phyloP scores from a whole-genome alignment of 1,140 invertebrate species.

The Ceratosolen solmsi region DNA sequence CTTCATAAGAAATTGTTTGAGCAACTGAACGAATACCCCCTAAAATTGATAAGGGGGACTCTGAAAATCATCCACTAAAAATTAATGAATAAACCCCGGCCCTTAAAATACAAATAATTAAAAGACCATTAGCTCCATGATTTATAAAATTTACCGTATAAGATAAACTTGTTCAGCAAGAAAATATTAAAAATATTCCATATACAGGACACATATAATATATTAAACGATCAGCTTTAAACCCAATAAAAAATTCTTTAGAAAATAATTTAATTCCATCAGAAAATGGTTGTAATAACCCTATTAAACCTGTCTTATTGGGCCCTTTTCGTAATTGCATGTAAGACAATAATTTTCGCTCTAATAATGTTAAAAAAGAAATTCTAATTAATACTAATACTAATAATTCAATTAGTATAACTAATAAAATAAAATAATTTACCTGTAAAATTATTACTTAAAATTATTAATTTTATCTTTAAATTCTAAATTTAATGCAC shows the following conservation, averaged over 20 bases:
- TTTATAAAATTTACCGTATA: neutral
- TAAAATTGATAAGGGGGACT: neutral
- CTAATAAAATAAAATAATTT: constrained; percentile 3
- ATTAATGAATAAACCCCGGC: neutral
- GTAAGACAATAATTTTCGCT: constrained; percentile 76
- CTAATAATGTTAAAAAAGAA: constrained; percentile 80
- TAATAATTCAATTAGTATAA: constrained; percentile 70
- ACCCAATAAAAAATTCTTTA: constrained; percentile 76
- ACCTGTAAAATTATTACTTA: constrained; percentile 7
- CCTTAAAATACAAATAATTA: neutral
- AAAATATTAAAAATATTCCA: constrained; percentile 2
- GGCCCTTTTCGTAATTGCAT: constrained; percentile 82
- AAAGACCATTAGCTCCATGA: neutral
- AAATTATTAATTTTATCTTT: constrained; percentile 50
- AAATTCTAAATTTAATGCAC: constrained; percentile 76
- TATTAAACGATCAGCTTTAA: constrained; percentile 71
- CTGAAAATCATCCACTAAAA: neutral
- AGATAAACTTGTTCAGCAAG: neutral
- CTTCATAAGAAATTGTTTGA: constrained; percentile 13
- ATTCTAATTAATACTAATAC: constrained; percentile 76
- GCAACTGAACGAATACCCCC: neutral
- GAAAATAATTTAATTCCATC: constrained; percentile 77
- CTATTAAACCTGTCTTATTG: constrained; percentile 78
- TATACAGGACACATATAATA: constrained; percentile 63
- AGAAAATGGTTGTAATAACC: constrained; percentile 78